Conservation (phyloP, 2,113 vertebrate species). For the Perca fluviatilis region DNA sequence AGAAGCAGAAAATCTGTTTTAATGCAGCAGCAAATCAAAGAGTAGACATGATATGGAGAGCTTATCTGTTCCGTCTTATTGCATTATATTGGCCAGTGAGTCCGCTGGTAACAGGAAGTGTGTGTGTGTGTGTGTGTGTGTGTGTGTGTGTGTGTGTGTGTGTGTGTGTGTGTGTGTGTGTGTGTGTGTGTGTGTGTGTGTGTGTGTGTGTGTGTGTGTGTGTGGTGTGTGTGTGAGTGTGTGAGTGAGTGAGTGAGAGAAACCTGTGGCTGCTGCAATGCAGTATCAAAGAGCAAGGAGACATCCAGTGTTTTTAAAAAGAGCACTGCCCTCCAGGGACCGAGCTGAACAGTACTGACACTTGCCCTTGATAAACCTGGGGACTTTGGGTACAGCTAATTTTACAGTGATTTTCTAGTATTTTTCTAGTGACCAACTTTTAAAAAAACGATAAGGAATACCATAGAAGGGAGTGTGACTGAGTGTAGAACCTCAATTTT, state of each 20-base stretch:
- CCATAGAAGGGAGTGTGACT: not conserved
- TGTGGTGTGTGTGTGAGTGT: conserved; percentile 50
- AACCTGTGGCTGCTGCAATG: conserved; percentile 75
- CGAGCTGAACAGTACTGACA: not conserved
- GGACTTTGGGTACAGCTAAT: not conserved
- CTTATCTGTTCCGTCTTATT: conserved; percentile 6
- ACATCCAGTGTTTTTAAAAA: conserved; percentile 25
- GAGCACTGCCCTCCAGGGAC: conserved; percentile 43
- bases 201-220: not conserved
- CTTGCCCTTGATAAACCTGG: not conserved
- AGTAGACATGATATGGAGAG: conserved; percentile 14
- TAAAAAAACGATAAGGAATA: not conserved
- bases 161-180: conserved; percentile 18
- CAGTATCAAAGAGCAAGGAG: conserved; percentile 52
- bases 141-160: conserved; percentile 18
- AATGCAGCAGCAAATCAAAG: conserved; percentile 15
- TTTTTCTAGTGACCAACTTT: not conserved
- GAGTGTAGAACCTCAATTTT: too few species aligned
- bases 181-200: conserved; percentile 6
- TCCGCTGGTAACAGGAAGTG: not conserved
- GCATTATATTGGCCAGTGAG: not conserved
- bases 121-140: conserved; percentile 23
- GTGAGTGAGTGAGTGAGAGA: conserved; percentile 21
- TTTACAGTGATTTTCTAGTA: not conserved
- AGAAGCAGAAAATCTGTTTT: conserved; percentile 38